phyloP scores from a whole-genome alignment of 2,888 invertebrate species.

The Noctua pronuba region DNA sequence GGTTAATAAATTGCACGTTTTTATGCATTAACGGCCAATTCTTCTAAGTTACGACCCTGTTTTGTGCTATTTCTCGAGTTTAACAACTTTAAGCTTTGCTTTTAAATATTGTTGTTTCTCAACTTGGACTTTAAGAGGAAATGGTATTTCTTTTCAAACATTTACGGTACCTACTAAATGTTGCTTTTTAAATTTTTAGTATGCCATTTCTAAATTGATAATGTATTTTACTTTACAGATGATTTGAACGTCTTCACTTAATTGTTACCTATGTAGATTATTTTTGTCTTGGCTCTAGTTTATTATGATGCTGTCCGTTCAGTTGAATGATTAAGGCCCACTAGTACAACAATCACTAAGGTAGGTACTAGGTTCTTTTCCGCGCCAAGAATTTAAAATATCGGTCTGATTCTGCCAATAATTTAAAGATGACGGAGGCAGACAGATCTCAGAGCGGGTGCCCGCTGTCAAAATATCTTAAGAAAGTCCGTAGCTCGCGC shows the following conservation, averaged over 20 bases:
- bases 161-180: conserved; percentile 17
- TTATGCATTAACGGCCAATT: conserved; percentile 6
- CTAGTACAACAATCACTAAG: background rate
- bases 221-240: background rate
- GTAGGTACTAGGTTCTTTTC: background rate
- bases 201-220: conserved; percentile 9
- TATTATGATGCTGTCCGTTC: background rate
- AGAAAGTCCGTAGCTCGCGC: too few relatives aligned
- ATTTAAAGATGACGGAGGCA: background rate
- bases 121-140: conserved; percentile 35
- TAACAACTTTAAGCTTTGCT: conserved; percentile 23
- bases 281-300: background rate
- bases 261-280: background rate
- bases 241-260: background rate
- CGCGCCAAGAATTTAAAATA: background rate
- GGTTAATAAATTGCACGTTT: background rate
- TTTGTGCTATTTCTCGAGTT: conserved; percentile 29
- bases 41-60: conserved; percentile 11
- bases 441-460: too few relatives aligned
- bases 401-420: background rate
- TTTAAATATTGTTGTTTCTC: conserved; percentile 55
- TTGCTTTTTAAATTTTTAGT: conserved; percentile 11
- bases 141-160: conserved; percentile 44
- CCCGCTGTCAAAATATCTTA: too few relatives aligned
- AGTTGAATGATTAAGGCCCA: background rate